A percentile compares a stretch with the other conserved stretches of the same genome.
These are phyloP conservation scores for Paedocypris sp. DNA, from an alignment of 2,113 vertebrate species.

Conservation along the genomic window DNA sequence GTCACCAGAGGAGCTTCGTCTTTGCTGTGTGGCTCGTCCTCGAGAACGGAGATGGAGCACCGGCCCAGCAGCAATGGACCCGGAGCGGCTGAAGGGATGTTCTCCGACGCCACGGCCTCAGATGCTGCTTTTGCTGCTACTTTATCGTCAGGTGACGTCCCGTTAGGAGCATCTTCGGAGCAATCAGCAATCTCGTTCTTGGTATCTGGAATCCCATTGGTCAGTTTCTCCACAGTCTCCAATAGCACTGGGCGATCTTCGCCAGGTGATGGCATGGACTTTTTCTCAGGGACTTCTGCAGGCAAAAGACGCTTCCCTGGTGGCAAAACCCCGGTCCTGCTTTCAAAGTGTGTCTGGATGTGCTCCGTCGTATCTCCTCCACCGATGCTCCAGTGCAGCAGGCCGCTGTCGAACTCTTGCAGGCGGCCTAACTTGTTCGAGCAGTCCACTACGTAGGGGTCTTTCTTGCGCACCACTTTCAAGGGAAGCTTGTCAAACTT, in stretches of 20 bases:
- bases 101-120: constrained; percentile 43
- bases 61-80: constrained; percentile 34
- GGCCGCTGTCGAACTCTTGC: constrained; percentile 91
- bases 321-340: constrained; percentile 67
- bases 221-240: constrained; percentile 37
- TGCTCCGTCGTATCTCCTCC: constrained; percentile 96
- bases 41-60: constrained; percentile 76
- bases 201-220: constrained; percentile 14
- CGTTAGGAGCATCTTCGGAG: constrained; percentile 20
- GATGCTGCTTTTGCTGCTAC: constrained; percentile 13
- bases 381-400: constrained; percentile 93
- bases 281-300: constrained; percentile 52
- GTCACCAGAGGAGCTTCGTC: constrained; percentile 90
- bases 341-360: constrained; percentile 97
- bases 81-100: constrained; percentile 45
- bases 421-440: constrained; percentile 74
- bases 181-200: constrained; percentile 28
- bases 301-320: constrained; percentile 60
- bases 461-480: constrained; percentile 84
- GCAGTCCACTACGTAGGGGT: constrained; percentile 79
- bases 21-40: constrained; percentile 98
- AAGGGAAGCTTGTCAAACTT: constrained; percentile 96
- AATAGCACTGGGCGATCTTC: too few species aligned
- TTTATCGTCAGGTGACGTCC: constrained; percentile 20
- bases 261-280: constrained; percentile 19